These are phyloP conservation scores for Ibycter americanus DNA, from an alignment of 2,797 vertebrate species.

Conservation along the genomic window DNA sequence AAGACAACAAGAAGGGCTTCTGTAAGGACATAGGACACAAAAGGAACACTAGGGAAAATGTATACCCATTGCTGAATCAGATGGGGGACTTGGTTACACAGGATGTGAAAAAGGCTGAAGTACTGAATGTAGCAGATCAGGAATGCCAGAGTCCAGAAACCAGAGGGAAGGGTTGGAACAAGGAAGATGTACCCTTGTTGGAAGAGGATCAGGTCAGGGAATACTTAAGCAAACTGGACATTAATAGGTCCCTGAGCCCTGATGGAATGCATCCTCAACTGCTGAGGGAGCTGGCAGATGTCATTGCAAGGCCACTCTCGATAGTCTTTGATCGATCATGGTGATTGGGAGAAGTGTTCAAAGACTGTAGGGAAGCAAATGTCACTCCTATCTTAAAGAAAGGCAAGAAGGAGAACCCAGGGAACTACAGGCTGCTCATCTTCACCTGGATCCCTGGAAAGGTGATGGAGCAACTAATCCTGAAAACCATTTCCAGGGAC, in stretches of 20 bases:
- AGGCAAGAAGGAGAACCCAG: neutral
- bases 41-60: no score
- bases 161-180: no score
- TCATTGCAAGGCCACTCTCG: neutral
- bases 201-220: neutral
- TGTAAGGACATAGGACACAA: neutral
- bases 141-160: neutral
- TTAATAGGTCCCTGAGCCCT: neutral
- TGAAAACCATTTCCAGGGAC: neutral
- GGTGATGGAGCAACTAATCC: neutral
- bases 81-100: neutral
- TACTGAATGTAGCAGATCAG: neutral
- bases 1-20: neutral
- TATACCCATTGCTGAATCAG: neutral
- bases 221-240: neutral
- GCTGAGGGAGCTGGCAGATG: neutral
- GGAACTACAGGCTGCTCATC: neutral
- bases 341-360: accelerated
- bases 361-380: neutral
- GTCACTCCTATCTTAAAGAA: neutral
- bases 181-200: no score
- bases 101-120: neutral
- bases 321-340: neutral
- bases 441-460: neutral
- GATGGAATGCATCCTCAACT: neutral